Evolutionary conservation across 2,888 invertebrate species (phyloP), one percentile per base, ranked within the genome.

Genomic region (Harmothoe impar): DNA sequence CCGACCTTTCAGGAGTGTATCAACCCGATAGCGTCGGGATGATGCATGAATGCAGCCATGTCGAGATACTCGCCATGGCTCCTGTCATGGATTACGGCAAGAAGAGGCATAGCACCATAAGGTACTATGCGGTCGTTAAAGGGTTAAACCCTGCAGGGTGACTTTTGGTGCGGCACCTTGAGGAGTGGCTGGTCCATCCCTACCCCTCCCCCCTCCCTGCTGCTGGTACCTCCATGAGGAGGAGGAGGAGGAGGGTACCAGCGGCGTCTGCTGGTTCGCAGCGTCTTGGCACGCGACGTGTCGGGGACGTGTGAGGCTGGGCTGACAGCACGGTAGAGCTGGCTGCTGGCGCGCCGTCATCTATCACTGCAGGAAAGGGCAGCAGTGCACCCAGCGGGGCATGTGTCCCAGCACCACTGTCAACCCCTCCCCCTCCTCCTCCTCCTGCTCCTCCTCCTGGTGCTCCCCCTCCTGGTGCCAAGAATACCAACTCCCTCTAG

Each of bases 101-200:
- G n/a, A n/a, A n/a, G n/a, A n/a, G n/a, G n/a, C n/a, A n/a, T n/a
- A n/a, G n/a, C n/a, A n/a, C n/a, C n/a, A n/a, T n/a, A n/a, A n/a
- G n/a, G n/a, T n/a, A n/a, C n/a, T n/a, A n/a, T n/a, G 54, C 12
- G 54, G 54, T 52, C 17, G 54, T 15, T 10, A 17, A 52, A 52
- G 54, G 54, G 54, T n/a, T n/a, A n/a, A 17, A 29, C 29, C 31
- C 29, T n/a, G n/a, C n/a, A n/a, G 77, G n/a, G 77, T 81, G 81
- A 81, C 81, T 81, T 81, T 43, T 81, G 35, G n/a, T 81, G 81
- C 81, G 35, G 81, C 81, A 81, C 81, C 81, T 81, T 33, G 81
- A 81, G 81, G 43, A 33, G 81, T 17, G 81, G 31, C 35, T 25
- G 35, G 43, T 33, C 3, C 43, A 62, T 43, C 43, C 43, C 10